Evolutionary conservation across 2,113 vertebrate genomes (phyloP).

Genomic region (Mirza zaza): DNA sequence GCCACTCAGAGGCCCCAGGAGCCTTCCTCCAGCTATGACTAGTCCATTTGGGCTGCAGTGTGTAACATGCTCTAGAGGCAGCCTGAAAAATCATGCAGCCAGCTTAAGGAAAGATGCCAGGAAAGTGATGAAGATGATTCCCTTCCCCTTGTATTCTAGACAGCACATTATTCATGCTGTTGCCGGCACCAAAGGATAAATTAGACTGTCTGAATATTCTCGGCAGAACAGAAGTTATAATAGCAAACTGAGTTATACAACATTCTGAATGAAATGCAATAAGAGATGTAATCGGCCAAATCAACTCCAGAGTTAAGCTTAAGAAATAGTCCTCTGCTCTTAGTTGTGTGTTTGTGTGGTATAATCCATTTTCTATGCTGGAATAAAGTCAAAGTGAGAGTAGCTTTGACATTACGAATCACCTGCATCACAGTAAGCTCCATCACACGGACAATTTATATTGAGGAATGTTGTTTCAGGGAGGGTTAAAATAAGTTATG

Average conservation of each 20-base stretch:
- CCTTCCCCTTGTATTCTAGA: conserved; percentile 32
- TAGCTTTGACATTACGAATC: background rate
- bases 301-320: conserved; percentile 55
- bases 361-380: background rate
- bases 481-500: conserved; percentile 46
- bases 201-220: conserved; percentile 72
- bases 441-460: background rate
- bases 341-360: background rate
- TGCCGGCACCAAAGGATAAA: conserved; percentile 53
- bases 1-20: background rate
- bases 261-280: conserved; percentile 59
- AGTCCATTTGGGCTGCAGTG: rapidly evolving
- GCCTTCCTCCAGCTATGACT: background rate
- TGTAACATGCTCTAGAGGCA: background rate
- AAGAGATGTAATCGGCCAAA: conserved; percentile 55
- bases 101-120: background rate
- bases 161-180: conserved; percentile 65
- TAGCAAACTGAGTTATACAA: conserved; percentile 67
- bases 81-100: background rate
- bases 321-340: conserved; percentile 17
- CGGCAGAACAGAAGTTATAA: conserved; percentile 50
- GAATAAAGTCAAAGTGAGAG: conserved; percentile 19
- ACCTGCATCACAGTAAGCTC: background rate
- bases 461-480: conserved; percentile 47
- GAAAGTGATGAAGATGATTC: conserved; percentile 56